phyloP scores from a whole-genome alignment of 2,888 invertebrate genomes.

The Micoletzkya japonica region DNA sequence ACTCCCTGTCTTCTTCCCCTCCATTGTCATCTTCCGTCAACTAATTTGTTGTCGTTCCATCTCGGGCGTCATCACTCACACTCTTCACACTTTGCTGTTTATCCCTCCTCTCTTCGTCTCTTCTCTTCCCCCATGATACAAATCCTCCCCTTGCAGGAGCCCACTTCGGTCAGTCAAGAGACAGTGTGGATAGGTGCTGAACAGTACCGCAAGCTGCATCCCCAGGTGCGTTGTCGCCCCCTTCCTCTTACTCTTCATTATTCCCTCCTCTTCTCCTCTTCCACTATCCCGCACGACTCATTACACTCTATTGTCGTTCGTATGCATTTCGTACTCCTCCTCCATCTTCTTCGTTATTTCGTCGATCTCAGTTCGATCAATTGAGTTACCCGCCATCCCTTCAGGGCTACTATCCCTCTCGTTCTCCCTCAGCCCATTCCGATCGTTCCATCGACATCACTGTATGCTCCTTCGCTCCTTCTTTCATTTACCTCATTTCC shows the following conservation, averaged over 20 bases:
- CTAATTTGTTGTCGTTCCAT: too few species aligned
- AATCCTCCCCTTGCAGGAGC: conserved; percentile 11
- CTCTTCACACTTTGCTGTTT: too few species aligned
- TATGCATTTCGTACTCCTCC: not conserved
- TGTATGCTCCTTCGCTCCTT: conserved; percentile 33
- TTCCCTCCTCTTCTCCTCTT: not conserved
- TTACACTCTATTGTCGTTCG: not conserved
- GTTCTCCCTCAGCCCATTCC: conserved; percentile 46
- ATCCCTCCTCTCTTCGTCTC: too few species aligned
- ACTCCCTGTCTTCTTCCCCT: too few species aligned
- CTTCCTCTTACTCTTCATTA: not conserved
- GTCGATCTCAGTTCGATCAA: not conserved
- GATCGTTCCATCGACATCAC: conserved; percentile 42
- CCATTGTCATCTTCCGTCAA: too few species aligned
- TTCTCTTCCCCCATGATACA: not conserved
- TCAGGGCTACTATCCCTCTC: conserved; percentile 51
- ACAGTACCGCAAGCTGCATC: conserved; percentile 55
- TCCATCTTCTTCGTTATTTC: not conserved
- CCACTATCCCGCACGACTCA: not conserved
- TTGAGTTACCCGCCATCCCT: conserved; percentile 17
- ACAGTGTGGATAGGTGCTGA: conserved; percentile 61
- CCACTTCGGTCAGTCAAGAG: conserved; percentile 41
- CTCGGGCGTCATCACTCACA: too few species aligned
- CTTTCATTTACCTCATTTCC: conserved; percentile 15
- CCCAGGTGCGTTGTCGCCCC: conserved; percentile 49